Percentiles rank a stretch among this genome's conserved stretches.
These are phyloP conservation scores for Carassius auratus DNA, from an alignment of 2,113 vertebrate species.

Conservation along the genomic window DNA sequence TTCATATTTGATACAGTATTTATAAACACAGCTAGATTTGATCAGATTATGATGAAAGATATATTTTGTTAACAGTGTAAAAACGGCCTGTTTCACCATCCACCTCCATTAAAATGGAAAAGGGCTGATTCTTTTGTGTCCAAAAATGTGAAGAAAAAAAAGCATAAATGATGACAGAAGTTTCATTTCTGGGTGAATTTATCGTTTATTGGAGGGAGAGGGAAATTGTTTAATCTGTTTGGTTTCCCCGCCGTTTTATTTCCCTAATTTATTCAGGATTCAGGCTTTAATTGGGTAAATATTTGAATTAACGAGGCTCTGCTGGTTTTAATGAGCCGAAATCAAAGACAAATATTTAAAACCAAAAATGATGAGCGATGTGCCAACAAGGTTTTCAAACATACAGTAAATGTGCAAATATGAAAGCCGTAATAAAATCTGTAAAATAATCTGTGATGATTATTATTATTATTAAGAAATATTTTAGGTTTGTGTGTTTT, in stretches of 20 bases:
- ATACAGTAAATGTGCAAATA: slow-evolving; percentile 33
- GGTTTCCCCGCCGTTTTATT: slow-evolving; percentile 18
- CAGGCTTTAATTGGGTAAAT: slow-evolving; percentile 25
- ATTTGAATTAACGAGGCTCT: slow-evolving; percentile 16
- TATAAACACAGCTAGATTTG: too few species aligned
- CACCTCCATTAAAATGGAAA: background rate
- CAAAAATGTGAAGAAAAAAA: too few species aligned
- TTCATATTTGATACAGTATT: too few species aligned
- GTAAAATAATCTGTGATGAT: too few species aligned
- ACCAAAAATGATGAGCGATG: background rate
- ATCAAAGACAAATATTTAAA: slow-evolving; percentile 9
- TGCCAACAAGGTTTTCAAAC: background rate
- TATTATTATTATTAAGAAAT: too few species aligned
- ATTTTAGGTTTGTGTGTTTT: too few species aligned
- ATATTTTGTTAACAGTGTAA: background rate
- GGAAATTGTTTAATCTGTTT: background rate
- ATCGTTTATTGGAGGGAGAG: background rate
- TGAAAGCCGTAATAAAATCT: too few species aligned
- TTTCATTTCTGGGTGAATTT: background rate
- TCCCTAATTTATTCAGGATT: slow-evolving; percentile 24
- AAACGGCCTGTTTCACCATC: background rate
- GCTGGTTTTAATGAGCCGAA: background rate
- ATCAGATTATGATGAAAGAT: background rate
- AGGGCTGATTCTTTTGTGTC: background rate
- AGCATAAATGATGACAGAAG: background rate